Evolutionary conservation across 2,113 vertebrate genomes (phyloP).

Genomic region (Eulemur macaco): DNA sequence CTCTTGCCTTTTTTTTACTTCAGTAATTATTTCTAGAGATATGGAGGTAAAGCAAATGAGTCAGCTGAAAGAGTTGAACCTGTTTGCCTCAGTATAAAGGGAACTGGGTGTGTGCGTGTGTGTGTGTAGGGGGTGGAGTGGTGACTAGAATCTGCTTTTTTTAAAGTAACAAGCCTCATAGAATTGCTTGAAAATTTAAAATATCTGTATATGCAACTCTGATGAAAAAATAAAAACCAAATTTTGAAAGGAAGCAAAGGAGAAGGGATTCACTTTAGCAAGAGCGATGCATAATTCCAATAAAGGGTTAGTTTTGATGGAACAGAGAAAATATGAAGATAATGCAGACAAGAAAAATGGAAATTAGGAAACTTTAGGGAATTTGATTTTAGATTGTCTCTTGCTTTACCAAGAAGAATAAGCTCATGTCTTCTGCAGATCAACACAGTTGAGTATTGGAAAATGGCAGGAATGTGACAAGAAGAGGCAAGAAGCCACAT

Average conservation of each 20-base stretch:
- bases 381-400: not conserved
- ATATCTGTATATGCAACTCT: not conserved
- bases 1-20: too few relatives aligned
- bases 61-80: not conserved
- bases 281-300: not conserved
- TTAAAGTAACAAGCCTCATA: not conserved
- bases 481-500: not conserved
- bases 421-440: not conserved
- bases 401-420: not conserved
- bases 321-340: not conserved
- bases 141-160: not conserved
- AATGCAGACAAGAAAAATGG: not conserved
- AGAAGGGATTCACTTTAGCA: not conserved
- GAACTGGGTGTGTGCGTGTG: not conserved
- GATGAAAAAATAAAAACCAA: not conserved
- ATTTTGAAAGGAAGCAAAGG: not conserved
- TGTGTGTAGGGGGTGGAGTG: fast-evolving
- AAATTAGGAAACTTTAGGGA: not conserved
- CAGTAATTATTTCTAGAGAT: not conserved
- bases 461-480: not conserved
- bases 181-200: not conserved
- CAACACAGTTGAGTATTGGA: not conserved
- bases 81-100: not conserved
- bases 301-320: not conserved
- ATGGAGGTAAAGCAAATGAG: not conserved